Evolutionary conservation across 1,140 invertebrate genomes (phyloP).

Genomic region (Drosophila kikkawai): DNA sequence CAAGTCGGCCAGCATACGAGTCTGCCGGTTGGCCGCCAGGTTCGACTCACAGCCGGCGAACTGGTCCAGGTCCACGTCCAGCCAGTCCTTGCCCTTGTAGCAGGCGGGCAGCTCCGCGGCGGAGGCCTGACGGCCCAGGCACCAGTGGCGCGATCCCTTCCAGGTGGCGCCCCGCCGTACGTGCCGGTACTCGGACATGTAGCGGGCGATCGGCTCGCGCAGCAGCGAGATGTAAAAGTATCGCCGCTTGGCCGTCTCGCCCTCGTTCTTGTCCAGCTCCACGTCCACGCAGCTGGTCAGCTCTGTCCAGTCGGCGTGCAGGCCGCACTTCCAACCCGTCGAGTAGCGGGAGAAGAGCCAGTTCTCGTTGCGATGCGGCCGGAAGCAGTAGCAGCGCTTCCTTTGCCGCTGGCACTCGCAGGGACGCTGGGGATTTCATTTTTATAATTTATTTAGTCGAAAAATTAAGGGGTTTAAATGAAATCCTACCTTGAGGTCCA

Average conservation of each 20-base stretch:
- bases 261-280: slow-evolving; percentile 94
- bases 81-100: slow-evolving; percentile 90
- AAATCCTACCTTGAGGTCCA: slow-evolving; percentile 90
- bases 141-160: slow-evolving; percentile 95
- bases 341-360: slow-evolving; percentile 99
- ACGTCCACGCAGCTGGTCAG: slow-evolving; percentile 95
- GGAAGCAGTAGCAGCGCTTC: slow-evolving; percentile 96
- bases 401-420: slow-evolving; percentile 94
- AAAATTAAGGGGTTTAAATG: neutral
- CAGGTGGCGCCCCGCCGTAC: slow-evolving; percentile 99
- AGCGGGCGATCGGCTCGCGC: slow-evolving; percentile 95
- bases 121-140: slow-evolving; percentile 92
- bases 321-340: slow-evolving; percentile 99
- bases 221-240: slow-evolving; percentile 99
- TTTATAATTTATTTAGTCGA: neutral
- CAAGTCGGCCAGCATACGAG: slow-evolving; percentile 98
- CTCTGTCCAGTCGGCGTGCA: slow-evolving; percentile 99
- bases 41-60: slow-evolving; percentile 96
- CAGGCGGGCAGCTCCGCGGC: slow-evolving; percentile 92
- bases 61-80: slow-evolving; percentile 90
- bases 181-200: slow-evolving; percentile 97
- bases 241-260: slow-evolving; percentile 90
- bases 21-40: slow-evolving; percentile 98
- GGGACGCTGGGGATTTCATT: slow-evolving; percentile 87
- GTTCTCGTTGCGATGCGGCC: slow-evolving; percentile 94